Evolutionary conservation across 1,140 invertebrate species (phyloP).

Genomic region (Olivierus martensii): DNA sequence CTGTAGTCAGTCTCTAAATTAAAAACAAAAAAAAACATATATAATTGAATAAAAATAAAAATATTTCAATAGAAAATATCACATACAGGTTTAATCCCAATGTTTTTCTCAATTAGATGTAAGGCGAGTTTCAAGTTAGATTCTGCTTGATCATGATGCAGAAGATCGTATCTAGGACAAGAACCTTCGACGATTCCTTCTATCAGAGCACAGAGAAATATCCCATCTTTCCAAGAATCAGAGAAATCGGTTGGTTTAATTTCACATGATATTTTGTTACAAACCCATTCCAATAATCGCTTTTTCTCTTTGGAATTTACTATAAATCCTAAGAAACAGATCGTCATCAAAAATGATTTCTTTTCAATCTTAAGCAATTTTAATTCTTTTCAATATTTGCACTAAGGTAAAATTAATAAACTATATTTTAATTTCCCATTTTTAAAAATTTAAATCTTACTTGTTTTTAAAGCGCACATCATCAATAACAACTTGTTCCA

Average conservation of each 20-base stretch:
- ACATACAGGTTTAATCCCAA: conserved; percentile 26
- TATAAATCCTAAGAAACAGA: not conserved
- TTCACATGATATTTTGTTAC: not conserved
- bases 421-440: too few relatives aligned
- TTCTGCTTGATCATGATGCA: conserved; percentile 26
- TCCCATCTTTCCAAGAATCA: conserved; percentile 28
- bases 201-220: conserved; percentile 29
- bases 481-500: too few relatives aligned
- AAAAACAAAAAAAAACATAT: too few relatives aligned
- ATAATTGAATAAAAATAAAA: not conserved
- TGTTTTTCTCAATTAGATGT: conserved; percentile 25
- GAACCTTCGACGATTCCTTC: conserved; percentile 27
- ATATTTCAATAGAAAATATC: too few relatives aligned
- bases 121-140: conserved; percentile 30
- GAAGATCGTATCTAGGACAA: conserved; percentile 27
- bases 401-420: too few relatives aligned
- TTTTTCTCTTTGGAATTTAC: not conserved
- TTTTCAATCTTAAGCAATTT: too few relatives aligned
- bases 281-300: conserved; percentile 7
- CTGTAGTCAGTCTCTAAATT: conserved; percentile 3
- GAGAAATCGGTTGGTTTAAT: conserved; percentile 6
- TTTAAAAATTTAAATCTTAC: too few relatives aligned
- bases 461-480: too few relatives aligned
- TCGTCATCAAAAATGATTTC: not conserved
- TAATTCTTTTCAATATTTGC: too few relatives aligned